Evolutionary conservation across 2,797 vertebrate genomes (phyloP).

Genomic region (Brachymystax lenok): DNA sequence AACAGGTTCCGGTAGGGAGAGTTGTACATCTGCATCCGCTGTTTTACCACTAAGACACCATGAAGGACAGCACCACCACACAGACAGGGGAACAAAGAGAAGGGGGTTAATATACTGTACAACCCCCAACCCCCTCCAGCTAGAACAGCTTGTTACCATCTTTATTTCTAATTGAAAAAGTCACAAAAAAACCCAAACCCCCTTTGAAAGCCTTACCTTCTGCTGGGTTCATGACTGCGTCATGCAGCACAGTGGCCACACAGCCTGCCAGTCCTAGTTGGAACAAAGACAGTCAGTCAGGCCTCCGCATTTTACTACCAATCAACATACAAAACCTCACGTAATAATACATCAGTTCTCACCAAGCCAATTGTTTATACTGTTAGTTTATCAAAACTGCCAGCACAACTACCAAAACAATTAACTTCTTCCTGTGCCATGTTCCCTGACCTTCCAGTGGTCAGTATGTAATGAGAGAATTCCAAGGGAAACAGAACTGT

Average conservation of each 20-base stretch:
- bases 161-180: background rate
- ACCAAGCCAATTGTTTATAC: no score
- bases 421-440: background rate
- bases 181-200: background rate
- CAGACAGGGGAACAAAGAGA: background rate
- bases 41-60: slow-evolving; percentile 87
- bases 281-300: slow-evolving; percentile 12
- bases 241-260: slow-evolving; percentile 93
- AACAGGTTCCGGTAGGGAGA: slow-evolving; percentile 88
- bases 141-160: no score
- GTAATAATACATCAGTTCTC: background rate
- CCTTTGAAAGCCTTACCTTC: slow-evolving; percentile 82
- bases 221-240: slow-evolving; percentile 96
- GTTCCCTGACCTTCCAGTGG: background rate
- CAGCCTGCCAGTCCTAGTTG: slow-evolving; percentile 91
- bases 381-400: no score
- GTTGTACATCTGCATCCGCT: slow-evolving; percentile 98
- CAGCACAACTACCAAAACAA: no score
- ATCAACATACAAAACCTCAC: background rate
- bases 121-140: no score
- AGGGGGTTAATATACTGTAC: no score
- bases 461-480: background rate
- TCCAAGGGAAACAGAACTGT: slow-evolving; percentile 30
- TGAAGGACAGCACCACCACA: slow-evolving; percentile 11
- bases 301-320: background rate